Evolutionary conservation across 2,888 invertebrate species (phyloP), one percentile per base, ranked within the genome.

Genomic region (Gastrophysa polygoni): DNA sequence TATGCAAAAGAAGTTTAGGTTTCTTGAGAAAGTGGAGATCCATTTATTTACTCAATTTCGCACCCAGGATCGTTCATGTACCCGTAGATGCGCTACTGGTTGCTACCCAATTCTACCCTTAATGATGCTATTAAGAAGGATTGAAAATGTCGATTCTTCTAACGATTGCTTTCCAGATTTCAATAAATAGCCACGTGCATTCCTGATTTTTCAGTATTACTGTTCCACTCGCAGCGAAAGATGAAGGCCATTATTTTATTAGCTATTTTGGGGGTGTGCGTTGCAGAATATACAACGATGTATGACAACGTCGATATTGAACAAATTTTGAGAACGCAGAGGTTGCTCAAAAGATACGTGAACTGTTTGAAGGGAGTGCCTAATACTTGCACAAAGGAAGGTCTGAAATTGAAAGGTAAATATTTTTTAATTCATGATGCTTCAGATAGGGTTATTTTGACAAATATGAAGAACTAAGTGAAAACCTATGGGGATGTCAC

Each of bases 371-470:
- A 90, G 72, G 87, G 85, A 0, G 32, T 46, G 17, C 83, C 80
- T 63, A 88, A 88, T 8, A 86, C 85, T 52, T 91, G 91, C 78
- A 90, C 87, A 2, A 83, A 89, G 7, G 91, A 91, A 73, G 91
- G 87, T 60, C 85, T 86, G 70, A 87, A 89, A 79, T 80, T 92
- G 7, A 91, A 89, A 83, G 84, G 92, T 91, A 78, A 85, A 86
- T 34, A 17, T 14, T 10, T 0, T 21, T 10, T n/a, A n/a, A n/a
- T n/a, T n/a, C n/a, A n/a, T n/a, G n/a, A n/a, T n/a, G n/a, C n/a
- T n/a, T n/a, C n/a, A n/a, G n/a, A n/a, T n/a, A n/a, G n/a, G n/a
- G n/a, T n/a, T n/a, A n/a, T n/a, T n/a, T n/a, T n/a, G n/a, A n/a
- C n/a, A n/a, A n/a, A n/a, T n/a, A n/a, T n/a, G n/a, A n/a, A n/a